Base-by-base conservation (phyloP, 2,888 invertebrate species). In the Creontiades dilutus region DNA sequence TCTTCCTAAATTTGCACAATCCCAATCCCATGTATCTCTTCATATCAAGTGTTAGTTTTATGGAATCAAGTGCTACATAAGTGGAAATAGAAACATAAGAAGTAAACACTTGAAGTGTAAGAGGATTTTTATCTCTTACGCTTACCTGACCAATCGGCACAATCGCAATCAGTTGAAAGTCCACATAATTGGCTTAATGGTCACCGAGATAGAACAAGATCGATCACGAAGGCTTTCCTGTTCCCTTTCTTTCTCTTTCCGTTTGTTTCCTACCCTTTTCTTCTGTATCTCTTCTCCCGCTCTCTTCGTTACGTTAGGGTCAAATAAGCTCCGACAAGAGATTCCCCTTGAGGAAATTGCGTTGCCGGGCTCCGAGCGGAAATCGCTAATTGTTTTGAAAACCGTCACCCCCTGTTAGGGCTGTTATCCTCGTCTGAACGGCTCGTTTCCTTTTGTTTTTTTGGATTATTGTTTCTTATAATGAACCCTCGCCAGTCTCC, bases 331-430 rank as follows among this genome's bases (percentile, higher is more conserved):
- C 68, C 68, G 68, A 68, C 68, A 68, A 13, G 23, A 68, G 68
- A 68, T 68, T 23, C 68, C 23, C 68, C 68, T 68, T 23, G 68
- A 68, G 68, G 68, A 68, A 68, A 68, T 68, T 68, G 68, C 68
- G 68, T 68, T 68, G 68, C 68, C 23, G 68, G 68, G 5, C 68
- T 68, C 68, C 23, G 23, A 68, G 23, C 23, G 68, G 68, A 68
- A 68, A 68, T 68, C 68, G 19, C 68, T 68, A 68, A 68, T 68
- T 68, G 68, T 68, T 68, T 68, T 68, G 68, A 68, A 23, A 68
- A 68, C 68, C 68, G 68, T 68, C 68, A 68, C 68, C 27, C 23
- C 12, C 68, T 23, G 68, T 68, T 68, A 68, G 23, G 0, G 27
- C 23, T 12, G 27, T 11, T 27, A 5, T 5, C n/a, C 57, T 57